Evolutionary conservation across 2,113 vertebrate species (phyloP).

Genomic region (Nycticorax nycticorax): DNA sequence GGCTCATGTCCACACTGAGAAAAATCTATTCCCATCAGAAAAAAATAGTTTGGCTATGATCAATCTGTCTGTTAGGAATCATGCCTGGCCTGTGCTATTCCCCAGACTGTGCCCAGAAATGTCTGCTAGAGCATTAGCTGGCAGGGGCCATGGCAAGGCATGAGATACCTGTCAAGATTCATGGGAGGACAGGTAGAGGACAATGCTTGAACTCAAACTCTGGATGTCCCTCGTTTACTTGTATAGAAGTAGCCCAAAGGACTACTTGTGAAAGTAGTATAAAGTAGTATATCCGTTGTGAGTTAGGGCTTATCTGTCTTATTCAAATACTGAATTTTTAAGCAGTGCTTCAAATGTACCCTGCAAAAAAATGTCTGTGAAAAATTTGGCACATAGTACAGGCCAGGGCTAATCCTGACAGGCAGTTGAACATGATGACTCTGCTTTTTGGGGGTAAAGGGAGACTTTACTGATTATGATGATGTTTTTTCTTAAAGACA

Average conservation of each 20-base stretch:
- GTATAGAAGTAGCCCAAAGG: background rate
- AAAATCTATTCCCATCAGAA: background rate
- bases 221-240: background rate
- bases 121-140: background rate
- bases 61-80: background rate
- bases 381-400: background rate
- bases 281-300: background rate
- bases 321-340: background rate
- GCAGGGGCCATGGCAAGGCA: background rate
- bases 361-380: background rate
- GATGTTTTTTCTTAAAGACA: background rate
- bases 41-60: background rate
- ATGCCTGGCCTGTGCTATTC: background rate
- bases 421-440: background rate
- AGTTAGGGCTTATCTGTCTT: background rate
- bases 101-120: background rate
- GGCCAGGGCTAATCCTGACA: background rate
- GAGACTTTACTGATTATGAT: background rate
- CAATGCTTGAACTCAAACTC: background rate
- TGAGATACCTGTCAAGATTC: background rate
- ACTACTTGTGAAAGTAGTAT: background rate
- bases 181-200: background rate
- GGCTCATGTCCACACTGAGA: background rate
- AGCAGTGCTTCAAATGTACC: background rate
- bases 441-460: background rate